These are phyloP conservation scores for Corbicula japonica DNA, from an alignment of 2,888 invertebrate species.

Conservation along the genomic window DNA sequence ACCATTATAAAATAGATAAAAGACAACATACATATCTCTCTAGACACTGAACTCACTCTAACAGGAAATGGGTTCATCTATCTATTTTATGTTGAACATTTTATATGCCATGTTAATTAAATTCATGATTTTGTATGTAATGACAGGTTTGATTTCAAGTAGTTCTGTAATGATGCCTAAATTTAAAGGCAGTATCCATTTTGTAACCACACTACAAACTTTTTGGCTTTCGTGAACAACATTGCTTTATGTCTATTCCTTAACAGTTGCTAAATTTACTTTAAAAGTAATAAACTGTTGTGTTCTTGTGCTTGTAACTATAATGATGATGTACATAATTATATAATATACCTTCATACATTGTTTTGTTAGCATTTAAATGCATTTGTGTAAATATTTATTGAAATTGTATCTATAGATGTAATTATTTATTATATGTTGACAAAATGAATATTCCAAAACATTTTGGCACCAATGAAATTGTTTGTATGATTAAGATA, in stretches of 20 bases:
- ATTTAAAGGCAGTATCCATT: not conserved
- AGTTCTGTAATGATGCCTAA: not conserved
- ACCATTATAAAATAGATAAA: not conserved
- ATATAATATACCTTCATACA: not conserved
- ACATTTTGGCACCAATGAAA: too few relatives aligned
- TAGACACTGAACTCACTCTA: not conserved
- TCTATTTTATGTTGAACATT: not conserved
- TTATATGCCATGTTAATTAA: not conserved
- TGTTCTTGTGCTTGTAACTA: not conserved
- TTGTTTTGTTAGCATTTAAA: conserved; percentile 31
- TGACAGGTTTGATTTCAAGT: not conserved
- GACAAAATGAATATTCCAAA: conserved; percentile 8
- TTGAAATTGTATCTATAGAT: conserved; percentile 26
- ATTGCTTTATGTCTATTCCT: not conserved
- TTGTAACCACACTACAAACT: not conserved
- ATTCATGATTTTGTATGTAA: not conserved
- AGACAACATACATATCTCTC: not conserved
- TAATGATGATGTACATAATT: not conserved
- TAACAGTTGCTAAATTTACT: not conserved
- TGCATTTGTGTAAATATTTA: conserved; percentile 26
- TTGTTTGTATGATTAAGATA: too few relatives aligned
- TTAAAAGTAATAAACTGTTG: not conserved
- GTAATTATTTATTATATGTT: conserved; percentile 36
- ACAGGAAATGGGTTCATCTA: not conserved
- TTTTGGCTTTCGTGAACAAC: too few relatives aligned